phyloP scores from a whole-genome alignment of 2,888 invertebrate species.

The Acrobasis consociella region DNA sequence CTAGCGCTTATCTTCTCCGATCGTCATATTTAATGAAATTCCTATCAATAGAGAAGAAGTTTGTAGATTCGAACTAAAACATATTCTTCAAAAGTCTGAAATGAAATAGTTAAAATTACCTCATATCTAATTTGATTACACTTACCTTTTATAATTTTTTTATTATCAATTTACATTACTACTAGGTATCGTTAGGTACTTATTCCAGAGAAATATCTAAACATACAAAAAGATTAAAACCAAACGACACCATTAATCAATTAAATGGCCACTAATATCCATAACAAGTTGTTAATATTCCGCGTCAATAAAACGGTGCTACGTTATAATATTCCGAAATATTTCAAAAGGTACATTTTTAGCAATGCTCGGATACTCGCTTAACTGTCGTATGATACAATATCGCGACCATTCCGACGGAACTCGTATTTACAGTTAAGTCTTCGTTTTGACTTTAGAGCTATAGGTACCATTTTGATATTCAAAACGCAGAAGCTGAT shows the following conservation, averaged over 20 bases:
- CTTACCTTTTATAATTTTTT: too few relatives aligned
- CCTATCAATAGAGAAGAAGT: too few relatives aligned
- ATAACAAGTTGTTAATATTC: constrained; percentile 10
- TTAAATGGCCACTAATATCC: constrained; percentile 18
- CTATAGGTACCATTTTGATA: constrained; percentile 53
- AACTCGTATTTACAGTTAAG: constrained; percentile 69
- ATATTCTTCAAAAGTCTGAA: too few relatives aligned
- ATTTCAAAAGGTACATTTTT: constrained; percentile 18
- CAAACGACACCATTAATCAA: constrained; percentile 20
- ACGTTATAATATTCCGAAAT: background rate
- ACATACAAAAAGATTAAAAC: constrained; percentile 17
- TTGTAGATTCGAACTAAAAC: too few relatives aligned
- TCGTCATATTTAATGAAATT: too few relatives aligned
- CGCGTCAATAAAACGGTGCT: constrained; percentile 7
- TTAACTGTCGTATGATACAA: constrained; percentile 51
- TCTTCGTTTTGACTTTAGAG: constrained; percentile 47
- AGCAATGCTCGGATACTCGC: constrained; percentile 13
- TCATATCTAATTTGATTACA: too few relatives aligned
- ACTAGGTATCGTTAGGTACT: too few relatives aligned
- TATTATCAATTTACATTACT: too few relatives aligned
- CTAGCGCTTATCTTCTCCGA: too few relatives aligned
- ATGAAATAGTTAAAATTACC: too few relatives aligned
- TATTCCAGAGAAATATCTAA: background rate
- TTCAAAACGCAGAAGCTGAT: constrained; percentile 51
- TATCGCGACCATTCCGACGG: constrained; percentile 56